phyloP scores from a whole-genome alignment of 2,888 invertebrate genomes.

The Pseudolycoriella hygida region DNA sequence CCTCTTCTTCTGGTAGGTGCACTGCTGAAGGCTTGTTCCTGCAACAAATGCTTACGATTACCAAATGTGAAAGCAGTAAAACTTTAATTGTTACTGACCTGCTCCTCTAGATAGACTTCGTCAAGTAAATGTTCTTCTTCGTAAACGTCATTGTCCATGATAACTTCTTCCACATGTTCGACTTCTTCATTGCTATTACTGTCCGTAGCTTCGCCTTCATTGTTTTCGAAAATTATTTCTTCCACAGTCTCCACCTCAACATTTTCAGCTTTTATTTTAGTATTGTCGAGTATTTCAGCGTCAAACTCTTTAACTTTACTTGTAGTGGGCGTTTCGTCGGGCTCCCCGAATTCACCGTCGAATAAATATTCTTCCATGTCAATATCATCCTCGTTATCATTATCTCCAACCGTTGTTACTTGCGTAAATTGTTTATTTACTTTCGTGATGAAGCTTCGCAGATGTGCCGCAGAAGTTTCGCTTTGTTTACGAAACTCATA shows the following conservation, averaged over 20 bases:
- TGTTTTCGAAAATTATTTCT: background rate
- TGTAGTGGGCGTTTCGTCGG: no score
- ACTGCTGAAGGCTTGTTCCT: background rate
- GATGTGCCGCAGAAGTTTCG: slow-evolving; percentile 16
- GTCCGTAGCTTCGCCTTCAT: background rate
- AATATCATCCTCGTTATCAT: slow-evolving; percentile 2
- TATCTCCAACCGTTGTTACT: slow-evolving; percentile 10
- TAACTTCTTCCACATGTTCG: background rate
- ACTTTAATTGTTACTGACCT: background rate
- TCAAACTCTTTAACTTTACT: no score
- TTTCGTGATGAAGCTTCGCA: slow-evolving; percentile 17
- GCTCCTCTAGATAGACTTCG: no score
- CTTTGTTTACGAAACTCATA: slow-evolving; percentile 18
- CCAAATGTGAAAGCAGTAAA: background rate
- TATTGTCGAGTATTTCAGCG: no score
- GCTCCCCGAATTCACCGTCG: background rate
- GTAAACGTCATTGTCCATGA: background rate
- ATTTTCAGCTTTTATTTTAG: no score
- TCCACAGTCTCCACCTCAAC: no score
- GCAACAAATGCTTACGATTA: background rate
- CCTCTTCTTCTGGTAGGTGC: background rate
- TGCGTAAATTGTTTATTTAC: slow-evolving; percentile 18
- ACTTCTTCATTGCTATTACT: background rate
- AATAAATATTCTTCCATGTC: slow-evolving; percentile 1
- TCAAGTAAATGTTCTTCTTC: background rate